A percentile compares a stretch with the other conserved stretches of the same genome.
phyloP scores from a whole-genome alignment of 2,113 vertebrate genomes.

The Leptobrachium leishanense region DNA sequence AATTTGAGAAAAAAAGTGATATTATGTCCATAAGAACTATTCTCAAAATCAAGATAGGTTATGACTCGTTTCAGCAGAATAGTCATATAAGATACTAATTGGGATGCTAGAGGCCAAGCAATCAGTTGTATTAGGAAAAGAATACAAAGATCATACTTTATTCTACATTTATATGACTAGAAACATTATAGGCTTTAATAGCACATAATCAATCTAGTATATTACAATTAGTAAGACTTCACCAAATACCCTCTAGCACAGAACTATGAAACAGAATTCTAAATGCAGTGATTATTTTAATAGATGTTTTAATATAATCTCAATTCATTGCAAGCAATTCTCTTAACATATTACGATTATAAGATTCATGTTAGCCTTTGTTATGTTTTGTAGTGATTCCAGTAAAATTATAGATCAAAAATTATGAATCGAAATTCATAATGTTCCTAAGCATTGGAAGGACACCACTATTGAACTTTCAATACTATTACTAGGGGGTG shows the following conservation, averaged over 20 bases:
- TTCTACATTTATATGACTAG: background rate
- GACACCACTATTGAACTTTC: too few relatives aligned
- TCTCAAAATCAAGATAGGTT: background rate
- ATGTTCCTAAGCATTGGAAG: too few relatives aligned
- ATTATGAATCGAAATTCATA: too few relatives aligned
- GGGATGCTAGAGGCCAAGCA: background rate
- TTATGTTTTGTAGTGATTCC: too few relatives aligned
- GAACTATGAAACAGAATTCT: background rate
- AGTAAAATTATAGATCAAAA: too few relatives aligned
- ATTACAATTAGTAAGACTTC: background rate
- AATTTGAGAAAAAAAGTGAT: background rate
- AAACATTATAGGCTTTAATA: slow-evolving; percentile 5
- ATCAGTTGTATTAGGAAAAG: background rate
- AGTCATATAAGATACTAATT: background rate
- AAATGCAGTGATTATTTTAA: background rate
- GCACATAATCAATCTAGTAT: background rate
- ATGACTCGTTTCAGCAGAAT: background rate
- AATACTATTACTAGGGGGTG: too few relatives aligned
- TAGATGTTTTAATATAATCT: background rate
- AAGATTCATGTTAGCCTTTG: too few relatives aligned
- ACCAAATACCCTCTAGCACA: slow-evolving; percentile 5
- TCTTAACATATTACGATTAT: background rate
- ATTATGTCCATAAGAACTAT: background rate
- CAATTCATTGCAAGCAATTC: background rate
- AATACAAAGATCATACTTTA: background rate